These are phyloP conservation scores for Oreortyx pictus DNA, from an alignment of 2,797 vertebrate species.

Conservation along the genomic window DNA sequence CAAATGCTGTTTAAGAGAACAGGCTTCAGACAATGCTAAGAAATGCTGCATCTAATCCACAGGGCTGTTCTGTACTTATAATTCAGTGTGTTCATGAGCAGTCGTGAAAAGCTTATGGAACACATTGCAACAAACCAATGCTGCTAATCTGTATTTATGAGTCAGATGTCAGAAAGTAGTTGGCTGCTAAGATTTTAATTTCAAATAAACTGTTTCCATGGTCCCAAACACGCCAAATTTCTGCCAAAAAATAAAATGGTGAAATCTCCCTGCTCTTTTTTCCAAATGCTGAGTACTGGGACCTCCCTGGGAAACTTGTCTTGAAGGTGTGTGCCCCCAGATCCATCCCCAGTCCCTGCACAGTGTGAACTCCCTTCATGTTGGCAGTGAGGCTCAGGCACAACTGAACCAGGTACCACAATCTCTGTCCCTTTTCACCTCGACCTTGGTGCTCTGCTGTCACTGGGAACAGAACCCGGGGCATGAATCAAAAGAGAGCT, in stretches of 20 bases:
- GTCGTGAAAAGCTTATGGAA: neutral
- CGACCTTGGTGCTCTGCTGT: neutral
- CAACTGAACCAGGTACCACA: neutral
- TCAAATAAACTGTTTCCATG: neutral
- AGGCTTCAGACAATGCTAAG: conserved; percentile 22
- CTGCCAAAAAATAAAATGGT: neutral
- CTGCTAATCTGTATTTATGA: neutral
- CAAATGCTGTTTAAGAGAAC: conserved; percentile 49
- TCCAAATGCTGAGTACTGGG: neutral
- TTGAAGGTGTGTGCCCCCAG: neutral
- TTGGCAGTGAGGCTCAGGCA: neutral
- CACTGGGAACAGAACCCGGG: neutral
- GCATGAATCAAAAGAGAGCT: neutral
- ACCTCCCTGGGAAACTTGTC: neutral
- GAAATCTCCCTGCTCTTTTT: neutral
- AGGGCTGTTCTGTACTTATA: neutral
- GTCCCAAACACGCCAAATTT: neutral
- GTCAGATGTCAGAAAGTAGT: neutral
- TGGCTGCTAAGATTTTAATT: neutral
- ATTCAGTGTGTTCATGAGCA: neutral
- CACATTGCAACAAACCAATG: neutral
- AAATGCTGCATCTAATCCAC: neutral
- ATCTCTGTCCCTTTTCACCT: neutral
- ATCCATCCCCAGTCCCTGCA: neutral
- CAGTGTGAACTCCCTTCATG: fast-evolving